Conservation (phyloP, 1,140 invertebrate genomes). For the Zaprionus gabonicus region DNA sequence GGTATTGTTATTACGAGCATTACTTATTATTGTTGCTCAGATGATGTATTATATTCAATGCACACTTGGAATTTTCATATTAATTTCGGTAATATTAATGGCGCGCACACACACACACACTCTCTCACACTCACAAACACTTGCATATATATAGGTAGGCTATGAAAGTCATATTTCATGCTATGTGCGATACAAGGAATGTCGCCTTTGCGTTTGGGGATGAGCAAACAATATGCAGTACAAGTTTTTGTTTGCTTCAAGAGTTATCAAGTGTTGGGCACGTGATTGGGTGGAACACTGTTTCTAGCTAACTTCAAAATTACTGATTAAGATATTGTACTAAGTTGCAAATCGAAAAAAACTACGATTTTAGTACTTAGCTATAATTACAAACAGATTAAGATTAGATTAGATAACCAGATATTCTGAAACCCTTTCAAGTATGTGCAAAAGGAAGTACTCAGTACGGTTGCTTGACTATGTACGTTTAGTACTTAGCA, state of each 20-base stretch:
- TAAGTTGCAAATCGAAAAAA: too few relatives aligned
- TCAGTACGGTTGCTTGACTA: too few relatives aligned
- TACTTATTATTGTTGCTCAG: slow-evolving; percentile 62
- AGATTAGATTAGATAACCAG: too few relatives aligned
- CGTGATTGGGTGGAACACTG: slow-evolving; percentile 25
- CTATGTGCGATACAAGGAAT: slow-evolving; percentile 32
- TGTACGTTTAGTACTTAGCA: too few relatives aligned
- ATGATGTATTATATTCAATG: slow-evolving; percentile 77
- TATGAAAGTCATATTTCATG: slow-evolving; percentile 67
- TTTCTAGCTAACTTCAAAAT: slow-evolving; percentile 2
- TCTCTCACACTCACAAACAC: slow-evolving; percentile 4
- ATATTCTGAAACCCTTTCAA: too few relatives aligned
- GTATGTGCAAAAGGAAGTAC: too few relatives aligned
- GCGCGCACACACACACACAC: slow-evolving; percentile 33
- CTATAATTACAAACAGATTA: too few relatives aligned
- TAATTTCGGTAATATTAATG: slow-evolving; percentile 79
- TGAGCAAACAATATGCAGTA: slow-evolving; percentile 3
- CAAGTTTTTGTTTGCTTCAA: background rate
- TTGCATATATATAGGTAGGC: background rate
- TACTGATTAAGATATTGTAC: background rate
- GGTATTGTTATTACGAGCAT: slow-evolving; percentile 68
- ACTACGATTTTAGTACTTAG: background rate
- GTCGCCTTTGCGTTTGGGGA: background rate
- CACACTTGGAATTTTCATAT: slow-evolving; percentile 82
- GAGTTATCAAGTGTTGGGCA: slow-evolving; percentile 12